phyloP scores from a whole-genome alignment of 2,113 vertebrate genomes.

The Entelurus aequoreus region DNA sequence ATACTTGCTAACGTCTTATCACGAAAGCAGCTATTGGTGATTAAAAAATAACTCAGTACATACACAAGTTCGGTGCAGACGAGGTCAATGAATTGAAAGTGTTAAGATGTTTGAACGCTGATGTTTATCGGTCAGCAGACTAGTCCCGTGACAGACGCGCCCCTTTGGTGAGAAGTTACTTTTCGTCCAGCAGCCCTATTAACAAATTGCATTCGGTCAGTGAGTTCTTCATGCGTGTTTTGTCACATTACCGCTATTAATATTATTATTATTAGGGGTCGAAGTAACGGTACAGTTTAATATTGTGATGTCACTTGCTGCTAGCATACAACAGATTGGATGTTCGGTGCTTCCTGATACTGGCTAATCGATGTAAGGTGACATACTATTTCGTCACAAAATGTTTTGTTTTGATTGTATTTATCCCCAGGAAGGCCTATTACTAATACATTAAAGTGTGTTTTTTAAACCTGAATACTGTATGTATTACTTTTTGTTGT shows the following conservation, averaged over 20 bases:
- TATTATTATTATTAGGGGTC: not conserved
- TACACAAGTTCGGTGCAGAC: not conserved
- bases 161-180: not conserved
- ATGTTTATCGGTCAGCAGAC: not conserved
- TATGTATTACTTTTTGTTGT: not conserved
- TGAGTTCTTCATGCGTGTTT: not conserved
- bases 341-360: not conserved
- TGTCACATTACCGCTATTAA: not conserved
- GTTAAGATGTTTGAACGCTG: not conserved
- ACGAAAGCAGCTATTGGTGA: not conserved
- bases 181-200: no score
- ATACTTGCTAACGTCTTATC: conserved; percentile 20
- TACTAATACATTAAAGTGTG: not conserved
- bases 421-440: not conserved
- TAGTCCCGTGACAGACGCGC: conserved; percentile 3
- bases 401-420: not conserved
- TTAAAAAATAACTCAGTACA: not conserved
- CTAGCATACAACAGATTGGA: not conserved
- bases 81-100: not conserved
- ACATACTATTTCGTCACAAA: not conserved
- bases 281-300: not conserved
- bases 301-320: not conserved
- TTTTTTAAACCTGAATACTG: not conserved
- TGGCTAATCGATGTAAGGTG: not conserved
- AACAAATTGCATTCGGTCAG: no score